A percentile compares a stretch with the other conserved stretches of the same genome.
phyloP scores from a whole-genome alignment of 2,888 invertebrate genomes.

The Mimas tiliae region DNA sequence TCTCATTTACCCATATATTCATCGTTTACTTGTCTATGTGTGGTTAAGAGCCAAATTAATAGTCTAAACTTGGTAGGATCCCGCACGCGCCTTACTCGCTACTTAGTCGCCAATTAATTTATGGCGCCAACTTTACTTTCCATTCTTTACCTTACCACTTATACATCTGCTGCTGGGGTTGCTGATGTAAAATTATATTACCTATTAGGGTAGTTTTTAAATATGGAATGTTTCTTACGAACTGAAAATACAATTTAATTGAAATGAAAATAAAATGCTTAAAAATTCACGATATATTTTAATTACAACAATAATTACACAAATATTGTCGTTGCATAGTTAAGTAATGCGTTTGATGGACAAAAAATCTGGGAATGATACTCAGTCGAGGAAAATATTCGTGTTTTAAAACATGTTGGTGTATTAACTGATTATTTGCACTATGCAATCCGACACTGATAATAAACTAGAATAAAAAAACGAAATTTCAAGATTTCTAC shows the following conservation, averaged over 20 bases:
- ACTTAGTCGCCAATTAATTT: conserved; percentile 82
- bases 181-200: conserved; percentile 44
- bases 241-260: too few relatives aligned
- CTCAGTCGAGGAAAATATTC: not conserved
- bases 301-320: too few relatives aligned
- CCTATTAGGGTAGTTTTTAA: not conserved
- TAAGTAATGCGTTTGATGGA: not conserved
- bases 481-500: too few relatives aligned
- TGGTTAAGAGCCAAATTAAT: conserved; percentile 77
- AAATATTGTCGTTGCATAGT: not conserved
- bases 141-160: conserved; percentile 80
- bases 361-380: not conserved
- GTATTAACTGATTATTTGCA: too few relatives aligned
- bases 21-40: conserved; percentile 25
- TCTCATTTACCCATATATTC: conserved; percentile 10
- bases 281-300: too few relatives aligned
- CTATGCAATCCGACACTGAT: too few relatives aligned
- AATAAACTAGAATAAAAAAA: too few relatives aligned
- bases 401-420: too few relatives aligned
- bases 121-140: conserved; percentile 80
- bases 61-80: conserved; percentile 79
- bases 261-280: too few relatives aligned
- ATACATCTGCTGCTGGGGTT: conserved; percentile 55
- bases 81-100: conserved; percentile 67
- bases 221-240: not conserved